These are phyloP conservation scores for Chaetodon auriga DNA, from an alignment of 2,113 vertebrate species.

Conservation along the genomic window DNA sequence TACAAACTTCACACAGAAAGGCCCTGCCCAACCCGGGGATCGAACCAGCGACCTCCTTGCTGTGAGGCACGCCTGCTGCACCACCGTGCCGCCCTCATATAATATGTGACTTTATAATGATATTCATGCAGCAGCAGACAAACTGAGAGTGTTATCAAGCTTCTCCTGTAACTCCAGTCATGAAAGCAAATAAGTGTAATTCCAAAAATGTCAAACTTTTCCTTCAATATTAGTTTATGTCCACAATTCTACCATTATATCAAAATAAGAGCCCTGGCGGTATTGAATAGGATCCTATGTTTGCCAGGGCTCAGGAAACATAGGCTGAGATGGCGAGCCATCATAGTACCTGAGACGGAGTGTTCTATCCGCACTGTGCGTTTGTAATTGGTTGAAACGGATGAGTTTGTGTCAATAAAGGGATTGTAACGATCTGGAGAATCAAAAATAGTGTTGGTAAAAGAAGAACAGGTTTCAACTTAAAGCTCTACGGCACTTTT, in stretches of 20 bases:
- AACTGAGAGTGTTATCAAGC: neutral
- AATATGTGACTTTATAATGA: too few relatives aligned
- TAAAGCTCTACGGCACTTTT: conserved; percentile 67
- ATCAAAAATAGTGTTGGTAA: conserved; percentile 86
- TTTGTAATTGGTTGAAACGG: conserved; percentile 90
- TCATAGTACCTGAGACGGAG: conserved; percentile 89
- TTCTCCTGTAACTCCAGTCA: neutral
- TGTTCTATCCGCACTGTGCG: conserved; percentile 88
- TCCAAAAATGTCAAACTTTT: conserved; percentile 52
- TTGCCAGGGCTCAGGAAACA: conserved; percentile 83
- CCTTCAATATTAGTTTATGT: conserved; percentile 23
- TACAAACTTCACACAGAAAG: too few relatives aligned
- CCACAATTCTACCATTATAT: conserved; percentile 47
- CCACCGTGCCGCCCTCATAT: too few relatives aligned
- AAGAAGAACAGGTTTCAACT: conserved; percentile 79
- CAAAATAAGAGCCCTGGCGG: conserved; percentile 36
- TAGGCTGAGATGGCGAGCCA: conserved; percentile 83
- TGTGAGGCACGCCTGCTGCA: too few relatives aligned
- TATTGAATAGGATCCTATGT: conserved; percentile 75
- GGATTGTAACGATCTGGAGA: conserved; percentile 93
- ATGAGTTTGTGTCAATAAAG: conserved; percentile 89
- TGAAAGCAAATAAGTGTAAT: neutral
- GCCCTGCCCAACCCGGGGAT: too few relatives aligned
- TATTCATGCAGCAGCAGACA: neutral
- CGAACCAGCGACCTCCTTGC: too few relatives aligned